Conservation (phyloP, 2,797 vertebrate species). For the Pipistrellus kuhlii region DNA sequence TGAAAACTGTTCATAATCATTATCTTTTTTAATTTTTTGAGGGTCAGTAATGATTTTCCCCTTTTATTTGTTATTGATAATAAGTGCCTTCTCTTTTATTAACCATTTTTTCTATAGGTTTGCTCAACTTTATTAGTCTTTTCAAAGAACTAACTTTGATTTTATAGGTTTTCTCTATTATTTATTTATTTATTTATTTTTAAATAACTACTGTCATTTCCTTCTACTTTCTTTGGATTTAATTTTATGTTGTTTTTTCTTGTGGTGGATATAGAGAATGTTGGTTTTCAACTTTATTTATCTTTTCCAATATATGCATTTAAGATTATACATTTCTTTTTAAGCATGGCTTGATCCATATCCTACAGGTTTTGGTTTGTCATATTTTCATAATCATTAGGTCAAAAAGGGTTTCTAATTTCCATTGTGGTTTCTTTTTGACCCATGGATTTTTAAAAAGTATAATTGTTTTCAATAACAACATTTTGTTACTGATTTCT, state of each 20-base stretch:
- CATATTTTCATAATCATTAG: slow-evolving; percentile 15
- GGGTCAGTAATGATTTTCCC: background rate
- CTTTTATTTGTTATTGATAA: background rate
- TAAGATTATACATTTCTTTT: background rate
- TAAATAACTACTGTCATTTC: background rate
- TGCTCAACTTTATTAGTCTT: slow-evolving; percentile 35
- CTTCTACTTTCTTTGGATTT: slow-evolving; percentile 7
- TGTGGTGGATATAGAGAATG: background rate
- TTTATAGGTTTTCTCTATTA: slow-evolving; percentile 45
- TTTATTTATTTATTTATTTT: background rate
- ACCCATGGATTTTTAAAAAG: background rate
- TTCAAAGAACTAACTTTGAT: slow-evolving; percentile 34
- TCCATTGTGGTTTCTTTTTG: slow-evolving; percentile 37
- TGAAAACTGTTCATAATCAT: background rate
- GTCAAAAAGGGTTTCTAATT: slow-evolving; percentile 40
- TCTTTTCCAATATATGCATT: background rate
- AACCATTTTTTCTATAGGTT: background rate
- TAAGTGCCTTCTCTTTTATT: background rate
- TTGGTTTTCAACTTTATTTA: background rate
- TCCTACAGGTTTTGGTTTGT: background rate
- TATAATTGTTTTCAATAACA: slow-evolving; percentile 25
- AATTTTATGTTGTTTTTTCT: background rate
- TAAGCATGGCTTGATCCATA: background rate
- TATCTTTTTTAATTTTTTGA: slow-evolving; percentile 17
- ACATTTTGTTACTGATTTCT: background rate